A percentile compares a stretch with the other conserved stretches of the same genome.
phyloP scores from a whole-genome alignment of 2,113 vertebrate species.

The Psophia crepitans region DNA sequence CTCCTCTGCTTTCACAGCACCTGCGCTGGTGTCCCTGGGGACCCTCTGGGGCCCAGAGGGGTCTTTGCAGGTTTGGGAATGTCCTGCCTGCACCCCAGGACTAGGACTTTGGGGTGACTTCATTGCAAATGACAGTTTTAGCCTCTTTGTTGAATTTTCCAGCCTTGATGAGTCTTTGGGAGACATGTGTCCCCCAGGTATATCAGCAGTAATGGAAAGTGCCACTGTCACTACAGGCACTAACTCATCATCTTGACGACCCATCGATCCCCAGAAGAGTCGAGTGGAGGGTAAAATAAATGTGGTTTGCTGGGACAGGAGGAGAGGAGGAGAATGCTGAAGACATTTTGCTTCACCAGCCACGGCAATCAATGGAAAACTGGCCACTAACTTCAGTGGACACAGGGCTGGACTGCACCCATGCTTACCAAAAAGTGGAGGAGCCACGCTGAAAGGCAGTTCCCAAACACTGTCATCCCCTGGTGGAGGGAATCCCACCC shows the following conservation, averaged over 20 bases:
- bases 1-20: rapidly evolving
- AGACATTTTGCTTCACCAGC: neutral
- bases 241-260: conserved; percentile 62
- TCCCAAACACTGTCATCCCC: neutral
- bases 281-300: conserved; percentile 13
- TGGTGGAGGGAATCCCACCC: neutral
- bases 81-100: neutral
- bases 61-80: neutral
- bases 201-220: conserved; percentile 59
- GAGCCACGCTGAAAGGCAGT: neutral
- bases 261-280: conserved; percentile 39
- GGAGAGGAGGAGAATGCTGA: neutral
- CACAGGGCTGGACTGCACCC: neutral
- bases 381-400: neutral
- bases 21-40: neutral
- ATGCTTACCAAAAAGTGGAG: neutral
- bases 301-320: neutral
- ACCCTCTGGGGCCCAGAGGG: neutral
- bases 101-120: neutral
- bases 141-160: conserved; percentile 27
- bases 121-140: neutral
- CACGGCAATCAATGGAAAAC: neutral
- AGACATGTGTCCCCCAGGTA: conserved; percentile 42
- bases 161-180: conserved; percentile 42
- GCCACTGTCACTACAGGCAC: conserved; percentile 55